Evolutionary conservation across 2,888 invertebrate species (phyloP).

Genomic region (Orchesellides sinensis): DNA sequence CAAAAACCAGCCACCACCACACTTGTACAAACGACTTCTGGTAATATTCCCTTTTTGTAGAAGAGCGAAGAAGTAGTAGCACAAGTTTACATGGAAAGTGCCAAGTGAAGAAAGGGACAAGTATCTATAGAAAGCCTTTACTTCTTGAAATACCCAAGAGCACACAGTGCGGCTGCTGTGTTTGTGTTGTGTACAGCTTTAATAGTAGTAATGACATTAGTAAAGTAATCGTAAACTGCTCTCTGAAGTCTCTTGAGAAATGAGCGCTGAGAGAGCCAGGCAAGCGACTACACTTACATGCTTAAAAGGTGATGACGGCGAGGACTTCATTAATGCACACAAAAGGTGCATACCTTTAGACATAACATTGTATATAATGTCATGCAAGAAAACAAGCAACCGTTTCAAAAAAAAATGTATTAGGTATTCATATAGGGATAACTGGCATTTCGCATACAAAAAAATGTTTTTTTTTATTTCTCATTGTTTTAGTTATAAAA

Average conservation of each 20-base stretch:
- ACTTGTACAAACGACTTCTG: too few species aligned
- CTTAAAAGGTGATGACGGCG: constrained; percentile 17
- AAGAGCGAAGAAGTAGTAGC: not conserved
- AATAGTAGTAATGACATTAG: constrained; percentile 17
- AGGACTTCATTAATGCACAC: constrained; percentile 51
- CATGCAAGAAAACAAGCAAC: too few species aligned
- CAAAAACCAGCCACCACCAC: too few species aligned
- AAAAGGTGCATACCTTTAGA: not conserved
- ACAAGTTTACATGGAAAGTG: too few species aligned
- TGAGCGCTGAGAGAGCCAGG: not conserved
- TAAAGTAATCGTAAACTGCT: constrained; percentile 64
- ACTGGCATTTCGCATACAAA: not conserved
- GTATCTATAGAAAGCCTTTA: not conserved
- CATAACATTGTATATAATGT: not conserved
- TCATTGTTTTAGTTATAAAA: constrained; percentile 22
- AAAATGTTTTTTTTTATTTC: not conserved
- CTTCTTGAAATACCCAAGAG: not conserved
- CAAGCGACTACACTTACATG: not conserved
- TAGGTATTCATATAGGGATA: not conserved
- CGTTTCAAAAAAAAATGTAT: not conserved
- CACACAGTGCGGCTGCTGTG: too few species aligned
- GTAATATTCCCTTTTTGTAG: too few species aligned
- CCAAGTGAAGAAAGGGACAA: not conserved
- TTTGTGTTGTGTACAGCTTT: constrained; percentile 1
- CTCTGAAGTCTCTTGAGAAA: not conserved